These are phyloP conservation scores for Anoplopoma fimbria DNA, from an alignment of 2,113 vertebrate species.

Conservation along the genomic window DNA sequence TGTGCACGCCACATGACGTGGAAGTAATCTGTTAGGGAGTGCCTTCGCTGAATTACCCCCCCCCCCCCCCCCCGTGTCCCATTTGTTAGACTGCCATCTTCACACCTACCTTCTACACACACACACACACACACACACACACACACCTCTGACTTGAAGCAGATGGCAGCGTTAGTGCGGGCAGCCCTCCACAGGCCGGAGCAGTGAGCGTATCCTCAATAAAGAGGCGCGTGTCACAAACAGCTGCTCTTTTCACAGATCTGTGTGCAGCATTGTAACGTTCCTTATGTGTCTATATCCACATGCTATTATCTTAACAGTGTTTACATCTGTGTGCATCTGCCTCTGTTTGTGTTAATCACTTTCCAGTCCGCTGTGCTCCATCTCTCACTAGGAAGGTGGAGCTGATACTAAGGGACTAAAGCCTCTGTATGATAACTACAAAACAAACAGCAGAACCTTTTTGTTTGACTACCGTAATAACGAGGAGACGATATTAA, in stretches of 20 bases:
- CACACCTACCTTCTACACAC: conserved; percentile 35
- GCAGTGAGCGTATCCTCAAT: conserved; percentile 9
- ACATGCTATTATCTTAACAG: background rate
- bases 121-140: conserved; percentile 30
- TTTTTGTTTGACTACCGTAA: background rate
- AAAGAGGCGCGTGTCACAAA: conserved; percentile 33
- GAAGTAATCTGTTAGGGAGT: conserved; percentile 33
- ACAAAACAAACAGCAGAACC: background rate
- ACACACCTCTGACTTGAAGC: conserved; percentile 50
- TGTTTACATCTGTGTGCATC: background rate
- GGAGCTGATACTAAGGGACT: background rate
- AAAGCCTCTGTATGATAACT: background rate
- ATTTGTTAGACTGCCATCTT: conserved; percentile 31
- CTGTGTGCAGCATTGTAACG: background rate
- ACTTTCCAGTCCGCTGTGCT: conserved; percentile 15
- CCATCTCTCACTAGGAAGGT: conserved; percentile 10
- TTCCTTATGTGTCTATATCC: background rate
- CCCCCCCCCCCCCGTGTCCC: conserved; percentile 29
- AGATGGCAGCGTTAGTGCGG: conserved; percentile 67
- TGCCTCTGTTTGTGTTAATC: background rate
- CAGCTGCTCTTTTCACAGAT: conserved; percentile 17
- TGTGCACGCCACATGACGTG: background rate
- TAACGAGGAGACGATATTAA: background rate
- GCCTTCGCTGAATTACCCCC: conserved; percentile 43
- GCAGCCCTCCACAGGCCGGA: conserved; percentile 27